Conservation (phyloP, 2,888 invertebrate genomes). For the Lepidochrysops patricia region DNA sequence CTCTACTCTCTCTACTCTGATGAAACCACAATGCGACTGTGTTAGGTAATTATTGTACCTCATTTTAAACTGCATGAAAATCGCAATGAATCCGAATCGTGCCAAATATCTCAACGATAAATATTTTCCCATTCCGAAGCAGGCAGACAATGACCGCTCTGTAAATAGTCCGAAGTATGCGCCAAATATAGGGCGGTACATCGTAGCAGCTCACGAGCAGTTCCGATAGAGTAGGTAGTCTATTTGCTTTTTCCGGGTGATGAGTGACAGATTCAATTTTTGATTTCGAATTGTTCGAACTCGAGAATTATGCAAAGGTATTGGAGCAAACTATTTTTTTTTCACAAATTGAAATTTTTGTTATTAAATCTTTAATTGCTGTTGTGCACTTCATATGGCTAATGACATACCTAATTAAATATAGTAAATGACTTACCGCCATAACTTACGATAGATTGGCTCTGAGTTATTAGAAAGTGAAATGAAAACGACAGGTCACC, state of each 20-base stretch:
- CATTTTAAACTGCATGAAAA: not conserved
- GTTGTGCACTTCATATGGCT: not conserved
- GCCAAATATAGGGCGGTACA: constrained; percentile 2
- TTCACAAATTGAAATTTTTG: no score
- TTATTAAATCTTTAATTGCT: no score
- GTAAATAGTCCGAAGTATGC: constrained; percentile 5
- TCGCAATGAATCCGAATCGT: not conserved
- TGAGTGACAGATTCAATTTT: not conserved
- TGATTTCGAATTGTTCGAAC: no score
- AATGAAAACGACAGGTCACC: constrained; percentile 6
- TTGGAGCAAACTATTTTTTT: no score
- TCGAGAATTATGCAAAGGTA: no score
- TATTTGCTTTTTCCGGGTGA: not conserved
- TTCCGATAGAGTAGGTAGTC: not conserved
- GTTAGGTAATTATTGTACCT: no score
- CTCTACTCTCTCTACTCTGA: no score
- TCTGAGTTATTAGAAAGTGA: constrained; percentile 9
- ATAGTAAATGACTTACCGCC: not conserved
- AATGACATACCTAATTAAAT: not conserved
- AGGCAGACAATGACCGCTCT: constrained; percentile 7
- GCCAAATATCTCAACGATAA: not conserved
- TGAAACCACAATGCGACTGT: no score
- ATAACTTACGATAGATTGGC: not conserved
- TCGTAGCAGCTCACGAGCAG: no score
- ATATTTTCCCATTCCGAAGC: not conserved